Conservation (phyloP, 2,888 invertebrate species). For the Agrenia bidenticulata region DNA sequence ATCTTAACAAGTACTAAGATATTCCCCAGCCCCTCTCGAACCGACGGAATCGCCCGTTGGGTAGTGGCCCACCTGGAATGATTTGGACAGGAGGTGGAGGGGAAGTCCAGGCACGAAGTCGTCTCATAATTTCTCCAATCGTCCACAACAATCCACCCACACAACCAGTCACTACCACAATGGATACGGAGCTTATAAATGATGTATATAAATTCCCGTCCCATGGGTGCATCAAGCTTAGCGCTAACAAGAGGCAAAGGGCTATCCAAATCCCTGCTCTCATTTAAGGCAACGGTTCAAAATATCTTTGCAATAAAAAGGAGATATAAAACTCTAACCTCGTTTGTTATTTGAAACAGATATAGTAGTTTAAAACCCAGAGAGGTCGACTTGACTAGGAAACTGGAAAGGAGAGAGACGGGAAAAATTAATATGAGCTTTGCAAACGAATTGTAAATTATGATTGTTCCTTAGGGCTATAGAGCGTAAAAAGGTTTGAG, state of each 20-base stretch:
- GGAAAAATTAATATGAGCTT: no score
- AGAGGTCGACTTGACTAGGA: no score
- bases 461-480: no score
- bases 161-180: conserved; percentile 36
- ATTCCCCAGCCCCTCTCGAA: conserved; percentile 6
- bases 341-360: no score
- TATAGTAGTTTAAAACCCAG: no score
- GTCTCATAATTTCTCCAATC: conserved; percentile 38
- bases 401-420: no score
- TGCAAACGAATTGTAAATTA: no score
- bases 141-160: conserved; percentile 39
- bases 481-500: no score
- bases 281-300: not conserved
- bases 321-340: no score
- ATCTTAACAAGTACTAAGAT: not conserved
- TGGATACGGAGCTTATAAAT: conserved; percentile 32
- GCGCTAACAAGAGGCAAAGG: not conserved
- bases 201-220: not conserved
- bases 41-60: conserved; percentile 3
- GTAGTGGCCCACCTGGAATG: conserved; percentile 9
- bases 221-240: conserved; percentile 8
- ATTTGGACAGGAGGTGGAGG: not conserved
- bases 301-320: no score
- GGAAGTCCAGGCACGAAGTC: conserved; percentile 26
- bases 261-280: not conserved